These are phyloP conservation scores for Echinops telfairi DNA, from an alignment of 2,113 vertebrate genomes.

Conservation along the genomic window DNA sequence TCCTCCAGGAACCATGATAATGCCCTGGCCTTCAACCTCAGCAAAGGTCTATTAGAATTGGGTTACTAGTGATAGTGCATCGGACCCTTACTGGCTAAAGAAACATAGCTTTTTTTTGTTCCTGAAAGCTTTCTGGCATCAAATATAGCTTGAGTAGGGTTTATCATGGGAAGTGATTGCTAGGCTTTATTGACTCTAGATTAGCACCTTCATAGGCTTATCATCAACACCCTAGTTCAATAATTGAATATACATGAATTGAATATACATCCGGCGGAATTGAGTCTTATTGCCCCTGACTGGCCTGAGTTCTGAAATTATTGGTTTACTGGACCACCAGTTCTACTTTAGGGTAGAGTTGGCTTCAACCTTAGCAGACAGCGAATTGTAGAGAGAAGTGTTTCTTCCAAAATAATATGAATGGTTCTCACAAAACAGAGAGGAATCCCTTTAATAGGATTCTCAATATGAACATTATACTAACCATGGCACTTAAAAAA, in stretches of 20 bases:
- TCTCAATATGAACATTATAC: neutral
- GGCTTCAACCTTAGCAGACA: slow-evolving; percentile 6
- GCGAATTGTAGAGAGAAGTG: neutral
- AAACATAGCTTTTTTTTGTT: no score
- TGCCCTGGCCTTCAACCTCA: neutral
- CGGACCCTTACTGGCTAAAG: neutral
- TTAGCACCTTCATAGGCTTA: no score
- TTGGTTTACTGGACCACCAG: neutral
- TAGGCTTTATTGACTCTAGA: no score
- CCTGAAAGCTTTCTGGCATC: no score
- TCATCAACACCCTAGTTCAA: no score
- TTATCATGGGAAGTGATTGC: neutral
- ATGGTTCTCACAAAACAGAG: neutral
- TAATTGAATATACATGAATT: no score
- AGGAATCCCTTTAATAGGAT: neutral
- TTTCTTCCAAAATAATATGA: neutral
- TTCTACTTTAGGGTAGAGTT: neutral
- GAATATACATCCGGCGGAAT: neutral
- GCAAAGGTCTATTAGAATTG: neutral
- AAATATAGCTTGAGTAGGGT: no score
- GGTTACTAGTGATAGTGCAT: neutral
- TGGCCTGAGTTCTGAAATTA: neutral
- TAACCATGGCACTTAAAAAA: neutral
- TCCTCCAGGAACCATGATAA: neutral
- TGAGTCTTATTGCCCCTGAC: neutral